Evolutionary conservation across 2,113 vertebrate species (phyloP).

Genomic region (Crocuta crocuta): DNA sequence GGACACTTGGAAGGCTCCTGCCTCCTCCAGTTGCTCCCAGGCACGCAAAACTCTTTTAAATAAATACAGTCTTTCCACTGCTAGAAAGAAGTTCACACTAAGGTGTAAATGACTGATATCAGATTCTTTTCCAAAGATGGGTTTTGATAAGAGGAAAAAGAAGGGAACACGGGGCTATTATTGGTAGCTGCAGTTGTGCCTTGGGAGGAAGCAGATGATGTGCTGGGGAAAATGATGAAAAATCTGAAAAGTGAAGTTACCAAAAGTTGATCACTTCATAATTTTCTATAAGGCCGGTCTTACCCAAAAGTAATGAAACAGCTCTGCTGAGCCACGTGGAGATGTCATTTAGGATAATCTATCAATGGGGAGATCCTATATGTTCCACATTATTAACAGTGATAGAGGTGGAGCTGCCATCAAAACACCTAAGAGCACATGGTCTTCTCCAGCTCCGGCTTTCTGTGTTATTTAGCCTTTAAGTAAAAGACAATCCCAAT

Average conservation of each 20-base stretch:
- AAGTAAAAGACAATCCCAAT: not conserved
- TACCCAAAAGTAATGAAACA: slow-evolving; percentile 28
- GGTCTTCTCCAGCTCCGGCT: not conserved
- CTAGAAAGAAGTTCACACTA: slow-evolving; percentile 32
- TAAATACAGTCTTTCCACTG: not conserved
- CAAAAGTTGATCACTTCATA: not conserved
- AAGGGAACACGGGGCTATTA: not conserved
- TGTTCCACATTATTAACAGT: not conserved
- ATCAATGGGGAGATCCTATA: not conserved
- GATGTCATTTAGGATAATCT: not conserved
- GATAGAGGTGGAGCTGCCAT: not conserved
- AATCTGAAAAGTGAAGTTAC: not conserved
- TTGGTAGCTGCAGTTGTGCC: not conserved
- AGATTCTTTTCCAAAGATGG: not conserved
- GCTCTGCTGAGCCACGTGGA: not conserved
- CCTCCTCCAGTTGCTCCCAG: slow-evolving; percentile 45
- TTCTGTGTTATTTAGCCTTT: not conserved
- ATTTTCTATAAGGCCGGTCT: not conserved
- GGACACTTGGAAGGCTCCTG: slow-evolving; percentile 7
- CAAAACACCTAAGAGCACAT: not conserved
- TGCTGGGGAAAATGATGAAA: not conserved
- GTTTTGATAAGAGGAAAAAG: slow-evolving; percentile 47
- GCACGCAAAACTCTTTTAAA: slow-evolving; percentile 21
- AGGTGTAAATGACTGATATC: slow-evolving; percentile 40
- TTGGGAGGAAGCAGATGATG: not conserved